phyloP scores from a whole-genome alignment of 2,797 vertebrate species.

The Eremophila alpestris region DNA sequence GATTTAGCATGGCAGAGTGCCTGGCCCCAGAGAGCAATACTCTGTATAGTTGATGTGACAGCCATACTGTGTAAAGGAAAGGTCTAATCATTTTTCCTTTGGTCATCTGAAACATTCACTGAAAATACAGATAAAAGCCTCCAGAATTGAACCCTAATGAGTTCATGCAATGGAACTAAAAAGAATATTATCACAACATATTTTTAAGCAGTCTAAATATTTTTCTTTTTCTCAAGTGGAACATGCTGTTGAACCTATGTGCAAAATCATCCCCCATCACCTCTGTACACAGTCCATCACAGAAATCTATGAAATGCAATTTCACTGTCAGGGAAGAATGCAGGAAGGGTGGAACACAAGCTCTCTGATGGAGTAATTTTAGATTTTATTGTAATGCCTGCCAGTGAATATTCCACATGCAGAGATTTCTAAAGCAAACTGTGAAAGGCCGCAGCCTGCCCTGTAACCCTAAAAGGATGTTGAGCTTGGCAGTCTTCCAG shows the following conservation, averaged over 20 bases:
- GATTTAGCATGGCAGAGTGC: not conserved
- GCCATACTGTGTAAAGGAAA: not conserved
- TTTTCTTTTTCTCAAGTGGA: not conserved
- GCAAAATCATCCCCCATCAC: not conserved
- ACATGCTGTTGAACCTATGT: not conserved
- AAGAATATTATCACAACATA: not conserved
- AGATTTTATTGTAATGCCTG: slow-evolving; percentile 77
- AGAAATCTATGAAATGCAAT: slow-evolving; percentile 21
- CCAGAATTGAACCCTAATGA: not conserved
- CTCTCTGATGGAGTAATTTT: slow-evolving; percentile 76
- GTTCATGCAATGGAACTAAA: not conserved
- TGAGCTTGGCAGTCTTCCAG: slow-evolving; percentile 76
- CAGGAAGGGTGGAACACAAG: slow-evolving; percentile 80
- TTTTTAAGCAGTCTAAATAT: not conserved
- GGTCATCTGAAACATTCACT: not conserved
- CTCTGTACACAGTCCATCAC: not conserved
- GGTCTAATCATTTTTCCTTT: not conserved
- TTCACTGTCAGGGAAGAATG: slow-evolving; percentile 67
- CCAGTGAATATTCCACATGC: slow-evolving; percentile 71
- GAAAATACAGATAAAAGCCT: not conserved
- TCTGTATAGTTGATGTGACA: not conserved
- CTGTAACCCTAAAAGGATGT: slow-evolving; percentile 88
- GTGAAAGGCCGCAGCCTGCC: slow-evolving; percentile 84
- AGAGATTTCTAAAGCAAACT: slow-evolving; percentile 78
- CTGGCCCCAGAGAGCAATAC: not conserved